phyloP scores from a whole-genome alignment of 1,140 invertebrate genomes.

The Agrilus planipennis region DNA sequence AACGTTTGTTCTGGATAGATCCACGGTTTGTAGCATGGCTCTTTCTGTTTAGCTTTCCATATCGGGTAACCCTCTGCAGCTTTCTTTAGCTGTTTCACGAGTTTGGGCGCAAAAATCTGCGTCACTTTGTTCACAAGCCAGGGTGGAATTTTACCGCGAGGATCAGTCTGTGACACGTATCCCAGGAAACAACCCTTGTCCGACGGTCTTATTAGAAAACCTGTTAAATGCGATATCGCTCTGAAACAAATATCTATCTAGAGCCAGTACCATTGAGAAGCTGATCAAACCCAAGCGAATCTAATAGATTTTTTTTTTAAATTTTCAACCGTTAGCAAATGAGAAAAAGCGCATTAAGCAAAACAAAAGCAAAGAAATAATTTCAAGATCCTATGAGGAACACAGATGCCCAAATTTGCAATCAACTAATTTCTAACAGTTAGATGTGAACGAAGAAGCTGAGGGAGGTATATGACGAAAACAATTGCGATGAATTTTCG shows the following conservation, averaged over 20 bases:
- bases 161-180: slow-evolving; percentile 80
- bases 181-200: slow-evolving; percentile 59
- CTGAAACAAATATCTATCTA: slow-evolving; percentile 29
- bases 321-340: no score
- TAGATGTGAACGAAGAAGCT: no score
- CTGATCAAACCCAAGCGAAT: no score
- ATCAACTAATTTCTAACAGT: no score
- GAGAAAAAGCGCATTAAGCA: no score
- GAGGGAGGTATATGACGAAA: no score
- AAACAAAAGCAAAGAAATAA: no score
- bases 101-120: slow-evolving; percentile 72
- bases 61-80: slow-evolving; percentile 48
- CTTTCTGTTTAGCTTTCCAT: slow-evolving; percentile 64
- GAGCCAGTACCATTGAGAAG: no score
- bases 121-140: slow-evolving; percentile 86
- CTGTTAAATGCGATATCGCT: slow-evolving; percentile 57
- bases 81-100: slow-evolving; percentile 70
- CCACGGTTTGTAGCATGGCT: slow-evolving; percentile 74
- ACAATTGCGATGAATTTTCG: no score
- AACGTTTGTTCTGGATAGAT: slow-evolving; percentile 72
- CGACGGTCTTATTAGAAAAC: slow-evolving; percentile 40
- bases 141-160: slow-evolving; percentile 72
- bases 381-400: no score
- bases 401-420: no score
- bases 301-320: no score